A percentile compares a stretch with the other conserved stretches of the same genome.
Conservation (phyloP, 1,140 invertebrate genomes). For the Ooceraea biroi region DNA sequence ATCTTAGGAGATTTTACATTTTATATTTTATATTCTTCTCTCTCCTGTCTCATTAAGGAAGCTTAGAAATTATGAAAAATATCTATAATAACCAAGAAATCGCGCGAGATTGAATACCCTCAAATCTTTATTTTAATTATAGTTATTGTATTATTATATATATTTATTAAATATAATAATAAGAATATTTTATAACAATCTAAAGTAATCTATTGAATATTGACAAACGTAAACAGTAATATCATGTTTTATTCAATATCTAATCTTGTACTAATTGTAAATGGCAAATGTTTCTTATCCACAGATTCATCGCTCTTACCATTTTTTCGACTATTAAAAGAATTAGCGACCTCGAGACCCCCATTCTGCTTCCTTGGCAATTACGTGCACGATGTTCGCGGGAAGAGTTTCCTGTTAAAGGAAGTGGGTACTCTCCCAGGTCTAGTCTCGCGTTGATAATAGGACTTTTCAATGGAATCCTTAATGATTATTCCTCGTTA, state of each 20-base stretch:
- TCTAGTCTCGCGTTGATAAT: slow-evolving; percentile 59
- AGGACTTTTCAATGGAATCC: slow-evolving; percentile 64
- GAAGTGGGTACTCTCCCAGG: slow-evolving; percentile 33
- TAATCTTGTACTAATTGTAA: slow-evolving; percentile 4
- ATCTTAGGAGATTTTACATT: not conserved
- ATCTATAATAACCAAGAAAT: not conserved
- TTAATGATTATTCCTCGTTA: slow-evolving; percentile 61
- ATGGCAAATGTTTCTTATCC: not conserved
- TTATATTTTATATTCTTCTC: not conserved
- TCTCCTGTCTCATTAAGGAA: not conserved
- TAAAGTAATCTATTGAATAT: too few species aligned
- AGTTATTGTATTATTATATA: too few species aligned
- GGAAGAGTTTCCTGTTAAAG: slow-evolving; percentile 45
- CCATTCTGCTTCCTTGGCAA: slow-evolving; percentile 50
- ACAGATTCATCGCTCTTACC: not conserved
- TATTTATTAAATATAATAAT: too few species aligned
- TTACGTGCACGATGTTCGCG: slow-evolving; percentile 47
- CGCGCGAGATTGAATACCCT: not conserved
- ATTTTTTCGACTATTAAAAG: slow-evolving; percentile 37
- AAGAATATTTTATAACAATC: too few species aligned
- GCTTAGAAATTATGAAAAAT: not conserved
- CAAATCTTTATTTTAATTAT: not conserved
- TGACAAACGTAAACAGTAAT: not conserved
- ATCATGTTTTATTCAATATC: not conserved
- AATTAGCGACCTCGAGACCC: slow-evolving; percentile 56